Percentiles rank a stretch among this genome's conserved stretches.
These are phyloP conservation scores for Drosophila picticornis DNA, from an alignment of 2,888 invertebrate genomes.

Conservation along the genomic window DNA sequence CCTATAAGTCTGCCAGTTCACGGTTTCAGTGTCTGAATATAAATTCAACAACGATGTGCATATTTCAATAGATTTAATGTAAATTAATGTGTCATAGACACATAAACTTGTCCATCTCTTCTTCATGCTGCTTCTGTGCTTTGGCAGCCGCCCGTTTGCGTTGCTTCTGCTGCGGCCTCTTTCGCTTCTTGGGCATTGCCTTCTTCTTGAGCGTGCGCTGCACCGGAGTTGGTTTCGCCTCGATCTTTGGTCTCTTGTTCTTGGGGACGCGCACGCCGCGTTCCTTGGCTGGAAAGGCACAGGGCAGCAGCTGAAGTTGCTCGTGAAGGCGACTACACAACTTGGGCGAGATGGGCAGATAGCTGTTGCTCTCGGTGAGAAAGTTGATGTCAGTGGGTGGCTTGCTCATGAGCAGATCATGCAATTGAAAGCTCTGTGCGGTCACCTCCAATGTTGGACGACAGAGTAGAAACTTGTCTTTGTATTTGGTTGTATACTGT, in stretches of 20 bases:
- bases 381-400: conserved; percentile 69
- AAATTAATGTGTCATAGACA: conserved; percentile 29
- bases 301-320: conserved; percentile 69
- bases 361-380: conserved; percentile 56
- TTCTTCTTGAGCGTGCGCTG: conserved; percentile 9
- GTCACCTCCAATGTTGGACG: conserved; percentile 53
- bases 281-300: conserved; percentile 62
- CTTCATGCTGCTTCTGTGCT: conserved; percentile 3
- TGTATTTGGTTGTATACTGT: conserved; percentile 71
- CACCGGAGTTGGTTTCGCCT: background rate
- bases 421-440: conserved; percentile 63
- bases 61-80: too few relatives aligned
- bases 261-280: conserved; percentile 2
- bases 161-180: background rate
- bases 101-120: conserved; percentile 52
- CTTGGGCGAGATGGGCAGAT: conserved; percentile 69
- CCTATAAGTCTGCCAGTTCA: background rate
- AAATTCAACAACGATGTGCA: background rate
- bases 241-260: background rate
- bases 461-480: conserved; percentile 78
- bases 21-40: background rate
- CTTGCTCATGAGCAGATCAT: conserved; percentile 53
- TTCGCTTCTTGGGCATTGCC: background rate
- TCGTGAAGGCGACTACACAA: conserved; percentile 75
- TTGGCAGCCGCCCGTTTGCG: conserved; percentile 18